Conservation (phyloP, 2,113 vertebrate species). For the Pteropus alecto region DNA sequence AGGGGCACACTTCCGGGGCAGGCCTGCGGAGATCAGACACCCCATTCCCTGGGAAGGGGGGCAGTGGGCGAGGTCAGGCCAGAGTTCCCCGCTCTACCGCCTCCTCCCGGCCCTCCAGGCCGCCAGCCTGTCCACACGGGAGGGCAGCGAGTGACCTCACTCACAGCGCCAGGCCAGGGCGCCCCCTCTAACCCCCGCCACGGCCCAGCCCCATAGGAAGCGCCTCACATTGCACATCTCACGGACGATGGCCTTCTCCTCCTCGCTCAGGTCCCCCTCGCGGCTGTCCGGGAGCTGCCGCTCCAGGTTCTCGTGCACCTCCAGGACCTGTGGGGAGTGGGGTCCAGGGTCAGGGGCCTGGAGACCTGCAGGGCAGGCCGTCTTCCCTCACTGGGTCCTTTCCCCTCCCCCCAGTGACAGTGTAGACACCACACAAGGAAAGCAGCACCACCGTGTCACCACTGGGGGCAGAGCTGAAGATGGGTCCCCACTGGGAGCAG, state of each 20-base stretch:
- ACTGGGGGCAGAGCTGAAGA: background rate
- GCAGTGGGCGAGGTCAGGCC: too few species aligned
- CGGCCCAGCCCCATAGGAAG: too few species aligned
- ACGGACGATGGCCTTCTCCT: slow-evolving; percentile 96
- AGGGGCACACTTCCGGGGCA: too few species aligned
- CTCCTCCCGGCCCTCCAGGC: background rate
- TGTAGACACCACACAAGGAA: background rate
- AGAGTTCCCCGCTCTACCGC: background rate
- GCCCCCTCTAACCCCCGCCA: rapidly evolving
- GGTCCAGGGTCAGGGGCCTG: background rate
- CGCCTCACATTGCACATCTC: slow-evolving; percentile 96
- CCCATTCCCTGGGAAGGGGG: background rate
- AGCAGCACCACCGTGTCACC: background rate
- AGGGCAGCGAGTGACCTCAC: rapidly evolving
- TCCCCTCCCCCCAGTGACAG: too few species aligned
- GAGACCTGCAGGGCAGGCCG: background rate
- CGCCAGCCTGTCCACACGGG: rapidly evolving
- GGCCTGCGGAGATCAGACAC: background rate
- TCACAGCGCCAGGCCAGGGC: background rate
- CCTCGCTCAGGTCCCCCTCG: slow-evolving; percentile 95
- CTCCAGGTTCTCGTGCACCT: slow-evolving; percentile 97
- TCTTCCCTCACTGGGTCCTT: background rate
- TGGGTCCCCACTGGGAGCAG: background rate
- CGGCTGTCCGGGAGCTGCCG: slow-evolving; percentile 92
- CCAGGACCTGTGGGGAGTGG: slow-evolving; percentile 88